phyloP scores from a whole-genome alignment of 2,797 vertebrate genomes.

The Glossophaga mutica region DNA sequence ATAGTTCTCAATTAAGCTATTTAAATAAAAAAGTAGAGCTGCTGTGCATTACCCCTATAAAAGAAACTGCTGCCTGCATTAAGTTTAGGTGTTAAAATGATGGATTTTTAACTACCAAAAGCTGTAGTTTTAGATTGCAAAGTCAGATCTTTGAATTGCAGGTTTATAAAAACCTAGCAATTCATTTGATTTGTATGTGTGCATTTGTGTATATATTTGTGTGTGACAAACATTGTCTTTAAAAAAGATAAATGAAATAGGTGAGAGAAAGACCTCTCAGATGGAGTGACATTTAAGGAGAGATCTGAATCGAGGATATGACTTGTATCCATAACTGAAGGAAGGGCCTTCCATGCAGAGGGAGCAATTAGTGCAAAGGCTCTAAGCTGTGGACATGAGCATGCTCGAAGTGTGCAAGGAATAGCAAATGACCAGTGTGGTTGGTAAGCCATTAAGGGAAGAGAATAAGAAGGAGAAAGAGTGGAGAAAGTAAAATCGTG shows the following conservation, averaged over 20 bases:
- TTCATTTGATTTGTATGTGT: not conserved
- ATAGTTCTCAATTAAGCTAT: too few relatives aligned
- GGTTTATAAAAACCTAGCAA: not conserved
- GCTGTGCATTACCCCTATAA: conserved; percentile 15
- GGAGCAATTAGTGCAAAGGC: not conserved
- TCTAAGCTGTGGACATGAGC: not conserved
- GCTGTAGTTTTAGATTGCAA: conserved; percentile 2
- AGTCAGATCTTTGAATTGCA: not conserved
- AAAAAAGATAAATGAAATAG: not conserved
- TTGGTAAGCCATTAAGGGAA: not conserved
- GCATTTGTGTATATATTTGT: not conserved
- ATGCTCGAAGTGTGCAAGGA: not conserved
- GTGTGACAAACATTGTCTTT: not conserved
- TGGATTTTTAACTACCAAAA: not conserved
- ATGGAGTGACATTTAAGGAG: not conserved
- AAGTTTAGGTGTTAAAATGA: conserved; percentile 25
- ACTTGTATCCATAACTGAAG: not conserved
- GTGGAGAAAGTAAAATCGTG: not conserved
- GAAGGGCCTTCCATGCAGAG: not conserved
- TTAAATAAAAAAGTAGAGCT: conserved; percentile 69
- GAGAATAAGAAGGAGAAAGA: not conserved
- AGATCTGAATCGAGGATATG: not conserved
- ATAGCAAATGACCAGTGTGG: not conserved
- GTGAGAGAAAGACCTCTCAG: not conserved
- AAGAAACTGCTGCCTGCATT: not conserved